These are phyloP conservation scores for Melitaea cinxia DNA, from an alignment of 1,140 invertebrate genomes.

Conservation along the genomic window DNA sequence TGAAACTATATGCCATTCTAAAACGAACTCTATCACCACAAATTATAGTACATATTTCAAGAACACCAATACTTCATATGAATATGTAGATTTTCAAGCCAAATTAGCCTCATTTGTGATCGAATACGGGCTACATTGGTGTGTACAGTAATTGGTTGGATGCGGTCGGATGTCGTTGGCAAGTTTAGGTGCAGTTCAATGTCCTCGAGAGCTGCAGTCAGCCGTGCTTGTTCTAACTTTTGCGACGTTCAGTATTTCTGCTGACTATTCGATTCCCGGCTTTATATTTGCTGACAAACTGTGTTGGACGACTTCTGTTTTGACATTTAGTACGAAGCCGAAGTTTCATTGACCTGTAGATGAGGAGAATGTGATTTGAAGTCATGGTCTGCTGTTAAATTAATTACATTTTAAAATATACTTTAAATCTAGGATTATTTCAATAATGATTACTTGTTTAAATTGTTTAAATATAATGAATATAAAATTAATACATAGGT, in stretches of 20 bases:
- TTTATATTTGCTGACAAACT: neutral
- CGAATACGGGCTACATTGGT: conserved; percentile 16
- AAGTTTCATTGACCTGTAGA: no score
- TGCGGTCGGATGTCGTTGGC: conserved; percentile 14
- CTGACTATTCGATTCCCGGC: neutral
- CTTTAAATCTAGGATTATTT: no score
- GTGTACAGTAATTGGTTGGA: conserved; percentile 25
- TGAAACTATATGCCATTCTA: conserved; percentile 11
- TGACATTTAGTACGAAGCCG: neutral
- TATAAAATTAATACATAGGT: no score
- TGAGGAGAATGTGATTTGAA: no score
- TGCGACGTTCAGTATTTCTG: neutral
- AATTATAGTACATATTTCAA: neutral
- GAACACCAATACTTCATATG: neutral
- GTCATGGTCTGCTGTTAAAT: no score
- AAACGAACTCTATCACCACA: conserved; percentile 11
- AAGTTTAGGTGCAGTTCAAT: conserved; percentile 20
- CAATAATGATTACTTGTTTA: no score
- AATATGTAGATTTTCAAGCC: conserved; percentile 3
- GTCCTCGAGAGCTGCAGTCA: conserved; percentile 1
- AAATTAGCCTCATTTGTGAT: conserved; percentile 26
- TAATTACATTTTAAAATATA: no score
- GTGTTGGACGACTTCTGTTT: neutral
- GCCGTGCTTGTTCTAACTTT: conserved; percentile 8
- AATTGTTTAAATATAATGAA: no score